These are phyloP conservation scores for Capitella teleta DNA, from an alignment of 1,140 invertebrate genomes.

Conservation along the genomic window DNA sequence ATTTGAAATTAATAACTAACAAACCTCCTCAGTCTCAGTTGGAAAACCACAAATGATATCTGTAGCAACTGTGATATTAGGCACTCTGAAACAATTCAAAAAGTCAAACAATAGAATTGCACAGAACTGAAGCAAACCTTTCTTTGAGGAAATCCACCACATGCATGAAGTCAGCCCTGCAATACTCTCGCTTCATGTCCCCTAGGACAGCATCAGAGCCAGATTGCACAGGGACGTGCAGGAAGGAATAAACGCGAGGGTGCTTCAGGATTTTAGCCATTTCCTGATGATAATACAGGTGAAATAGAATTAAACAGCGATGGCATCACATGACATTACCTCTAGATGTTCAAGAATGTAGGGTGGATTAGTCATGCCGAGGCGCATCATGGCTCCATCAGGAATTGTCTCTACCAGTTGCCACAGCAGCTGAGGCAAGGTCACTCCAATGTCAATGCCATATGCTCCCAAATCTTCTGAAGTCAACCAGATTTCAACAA, in stretches of 20 bases:
- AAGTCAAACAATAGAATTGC: background rate
- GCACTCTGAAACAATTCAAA: slow-evolving; percentile 57
- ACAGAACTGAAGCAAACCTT: slow-evolving; percentile 44
- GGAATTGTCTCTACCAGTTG: slow-evolving; percentile 83
- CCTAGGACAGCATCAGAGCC: slow-evolving; percentile 83
- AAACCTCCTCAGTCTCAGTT: slow-evolving; percentile 69
- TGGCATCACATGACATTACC: slow-evolving; percentile 25
- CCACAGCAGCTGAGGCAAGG: slow-evolving; percentile 72
- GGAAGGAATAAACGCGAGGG: slow-evolving; percentile 82
- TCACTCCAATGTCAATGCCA: slow-evolving; percentile 83
- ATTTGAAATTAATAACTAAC: background rate
- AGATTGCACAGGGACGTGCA: slow-evolving; percentile 94
- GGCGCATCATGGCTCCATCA: slow-evolving; percentile 69
- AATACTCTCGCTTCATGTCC: slow-evolving; percentile 96
- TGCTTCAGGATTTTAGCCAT: slow-evolving; percentile 80
- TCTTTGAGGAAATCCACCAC: slow-evolving; percentile 75
- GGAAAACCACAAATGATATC: slow-evolving; percentile 99
- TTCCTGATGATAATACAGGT: slow-evolving; percentile 53
- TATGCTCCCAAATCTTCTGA: slow-evolving; percentile 97
- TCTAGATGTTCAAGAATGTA: slow-evolving; percentile 91
- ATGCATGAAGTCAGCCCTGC: slow-evolving; percentile 70
- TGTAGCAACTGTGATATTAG: slow-evolving; percentile 84
- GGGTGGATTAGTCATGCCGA: slow-evolving; percentile 97
- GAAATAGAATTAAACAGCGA: no score
- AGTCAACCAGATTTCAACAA: slow-evolving; percentile 95